Evolutionary conservation across 2,888 invertebrate genomes (phyloP), one percentile per base, ranked within the genome.

Genomic region (Elegia similella): DNA sequence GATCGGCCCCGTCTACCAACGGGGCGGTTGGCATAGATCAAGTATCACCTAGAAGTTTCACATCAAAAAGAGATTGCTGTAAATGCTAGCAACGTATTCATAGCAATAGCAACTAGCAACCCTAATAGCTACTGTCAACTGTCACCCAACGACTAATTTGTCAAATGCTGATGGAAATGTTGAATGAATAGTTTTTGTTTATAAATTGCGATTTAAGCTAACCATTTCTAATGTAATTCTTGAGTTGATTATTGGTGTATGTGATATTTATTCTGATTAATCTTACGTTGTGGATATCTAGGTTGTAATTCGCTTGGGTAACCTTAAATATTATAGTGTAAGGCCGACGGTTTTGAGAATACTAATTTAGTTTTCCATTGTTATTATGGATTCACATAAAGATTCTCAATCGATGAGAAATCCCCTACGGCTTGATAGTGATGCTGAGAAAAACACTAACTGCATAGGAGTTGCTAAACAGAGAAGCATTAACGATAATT

Each of bases 381-480:
- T 79, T 77, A 76, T 72, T 73, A 91, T 91, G 91, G 90, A 90
- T 82, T 76, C 84, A 64, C 68, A 71, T 58, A 79, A 84, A 70
- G 81, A 82, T 68, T 74, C 78, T 61, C 59, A 75, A 60, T 72
- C 81, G 63, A 70, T 67, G 61, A 80, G 67, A 63, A 82, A 82
- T 67, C 66, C 75, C 60, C 64, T 70, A 52, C 77, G 77, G 64
- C 64, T 72, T 23, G 83, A 83, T 58, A 68, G 77, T 68, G 83
- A 84, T 55, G 67, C 67, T 65, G 83, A 85, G 55, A 76, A 72
- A 59, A 74, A 66, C 57, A 79, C 66, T 42, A 81, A 75, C 64
- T 67, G 61, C 60, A 82, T 78, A 60, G 72, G 63, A 52, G 63
- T 69, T 53, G 63, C 78, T 52, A 75, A 70, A 64, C 78, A 78